Percentiles rank a stretch among this genome's conserved stretches.
phyloP scores from a whole-genome alignment of 2,888 invertebrate genomes.

The Cantharis rustica region DNA sequence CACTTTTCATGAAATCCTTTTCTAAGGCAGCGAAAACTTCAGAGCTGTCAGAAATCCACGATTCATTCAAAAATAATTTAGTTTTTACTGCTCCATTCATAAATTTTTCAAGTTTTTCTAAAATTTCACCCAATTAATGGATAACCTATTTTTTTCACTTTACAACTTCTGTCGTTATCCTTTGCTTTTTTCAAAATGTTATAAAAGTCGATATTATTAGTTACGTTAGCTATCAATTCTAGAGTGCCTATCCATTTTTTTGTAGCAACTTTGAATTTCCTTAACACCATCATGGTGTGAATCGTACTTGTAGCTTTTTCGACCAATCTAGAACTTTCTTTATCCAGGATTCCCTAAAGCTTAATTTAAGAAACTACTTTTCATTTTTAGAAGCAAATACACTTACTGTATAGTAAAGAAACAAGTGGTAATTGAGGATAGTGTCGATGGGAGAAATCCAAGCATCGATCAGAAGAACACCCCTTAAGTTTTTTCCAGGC shows the following conservation, averaged over 20 bases:
- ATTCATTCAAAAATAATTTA: conserved; percentile 57
- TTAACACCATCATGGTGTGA: conserved; percentile 61
- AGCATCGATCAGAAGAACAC: conserved; percentile 84
- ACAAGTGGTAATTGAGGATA: conserved; percentile 81
- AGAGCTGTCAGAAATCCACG: conserved; percentile 70
- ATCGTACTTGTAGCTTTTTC: conserved; percentile 62
- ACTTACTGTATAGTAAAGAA: conserved; percentile 72
- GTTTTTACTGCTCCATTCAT: not conserved
- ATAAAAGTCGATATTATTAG: conserved; percentile 79
- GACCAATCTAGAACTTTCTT: conserved; percentile 65
- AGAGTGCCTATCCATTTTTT: conserved; percentile 67
- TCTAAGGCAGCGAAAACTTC: conserved; percentile 64
- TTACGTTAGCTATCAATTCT: conserved; percentile 61
- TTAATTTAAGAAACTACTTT: not conserved
- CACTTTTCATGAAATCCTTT: conserved; percentile 82
- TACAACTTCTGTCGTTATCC: conserved; percentile 22
- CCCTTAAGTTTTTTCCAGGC: conserved; percentile 68
- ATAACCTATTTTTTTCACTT: conserved; percentile 59
- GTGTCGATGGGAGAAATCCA: conserved; percentile 90
- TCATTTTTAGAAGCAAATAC: not conserved
- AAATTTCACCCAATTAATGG: not conserved
- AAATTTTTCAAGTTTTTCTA: not conserved
- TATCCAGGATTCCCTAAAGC: conserved; percentile 69
- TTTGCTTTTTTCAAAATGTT: conserved; percentile 68
- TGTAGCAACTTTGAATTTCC: conserved; percentile 38